Percentiles rank a stretch among this genome's conserved stretches.
Conservation (phyloP, 2,888 invertebrate genomes). For the Entomobrya multifasciata region DNA sequence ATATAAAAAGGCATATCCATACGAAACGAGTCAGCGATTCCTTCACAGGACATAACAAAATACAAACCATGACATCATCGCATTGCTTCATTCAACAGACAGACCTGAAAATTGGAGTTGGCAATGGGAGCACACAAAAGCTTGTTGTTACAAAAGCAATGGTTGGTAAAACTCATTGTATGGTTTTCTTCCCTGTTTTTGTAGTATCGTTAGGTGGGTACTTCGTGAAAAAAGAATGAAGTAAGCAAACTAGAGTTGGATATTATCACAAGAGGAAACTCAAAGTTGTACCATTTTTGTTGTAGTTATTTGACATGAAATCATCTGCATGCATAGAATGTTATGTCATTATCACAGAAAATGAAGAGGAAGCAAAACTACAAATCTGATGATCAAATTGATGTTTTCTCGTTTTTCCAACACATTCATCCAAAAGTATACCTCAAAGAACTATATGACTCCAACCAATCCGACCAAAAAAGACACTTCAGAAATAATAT, state of each 20-base stretch:
- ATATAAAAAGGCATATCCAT: background rate
- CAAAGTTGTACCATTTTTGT: too few species aligned
- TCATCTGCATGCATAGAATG: slow-evolving; percentile 62
- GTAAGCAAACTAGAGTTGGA: too few species aligned
- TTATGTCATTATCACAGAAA: slow-evolving; percentile 59
- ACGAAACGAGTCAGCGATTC: slow-evolving; percentile 22
- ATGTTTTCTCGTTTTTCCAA: slow-evolving; percentile 4
- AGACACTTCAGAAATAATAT: too few species aligned
- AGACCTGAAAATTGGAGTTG: slow-evolving; percentile 48
- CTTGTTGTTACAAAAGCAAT: background rate
- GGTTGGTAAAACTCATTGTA: background rate
- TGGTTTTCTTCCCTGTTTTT: background rate
- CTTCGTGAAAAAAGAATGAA: too few species aligned
- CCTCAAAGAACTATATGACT: too few species aligned
- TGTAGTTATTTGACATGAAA: slow-evolving; percentile 52
- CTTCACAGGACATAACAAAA: slow-evolving; percentile 50
- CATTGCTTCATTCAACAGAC: slow-evolving; percentile 54
- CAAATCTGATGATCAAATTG: slow-evolving; percentile 4
- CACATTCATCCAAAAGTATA: too few species aligned
- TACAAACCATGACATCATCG: slow-evolving; percentile 66
- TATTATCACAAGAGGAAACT: too few species aligned
- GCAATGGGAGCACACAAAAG: background rate
- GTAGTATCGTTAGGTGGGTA: too few species aligned
- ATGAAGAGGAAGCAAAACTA: slow-evolving; percentile 53
- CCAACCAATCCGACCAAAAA: too few species aligned